Percentiles rank a stretch among this genome's conserved stretches.
These are phyloP conservation scores for Okapia johnstoni DNA, from an alignment of 2,113 vertebrate species.

Conservation along the genomic window DNA sequence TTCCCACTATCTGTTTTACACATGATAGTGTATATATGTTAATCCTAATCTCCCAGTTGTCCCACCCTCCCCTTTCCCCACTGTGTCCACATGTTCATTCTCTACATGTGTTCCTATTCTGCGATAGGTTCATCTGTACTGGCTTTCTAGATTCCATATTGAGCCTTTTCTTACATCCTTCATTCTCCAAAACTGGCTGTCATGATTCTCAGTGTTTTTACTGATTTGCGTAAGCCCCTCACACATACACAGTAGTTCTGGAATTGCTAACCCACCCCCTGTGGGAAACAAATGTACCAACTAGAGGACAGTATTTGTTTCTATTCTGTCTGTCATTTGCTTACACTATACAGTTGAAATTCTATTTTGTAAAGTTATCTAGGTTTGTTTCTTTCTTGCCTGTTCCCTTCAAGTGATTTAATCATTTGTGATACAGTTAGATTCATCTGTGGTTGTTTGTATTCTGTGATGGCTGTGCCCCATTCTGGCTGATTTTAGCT, in stretches of 20 bases:
- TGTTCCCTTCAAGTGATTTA: neutral
- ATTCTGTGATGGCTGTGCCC: too few relatives aligned
- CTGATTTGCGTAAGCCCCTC: neutral
- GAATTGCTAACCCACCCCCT: neutral
- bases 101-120: too few relatives aligned
- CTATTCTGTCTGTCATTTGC: neutral
- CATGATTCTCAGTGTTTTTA: neutral
- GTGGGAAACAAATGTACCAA: neutral
- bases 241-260: neutral
- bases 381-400: neutral
- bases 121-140: too few relatives aligned
- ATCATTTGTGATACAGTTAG: neutral
- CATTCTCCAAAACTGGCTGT: neutral
- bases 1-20: too few relatives aligned
- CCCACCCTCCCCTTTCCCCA: too few relatives aligned
- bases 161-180: neutral
- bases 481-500: accelerated
- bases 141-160: neutral
- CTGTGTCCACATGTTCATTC: too few relatives aligned
- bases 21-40: too few relatives aligned
- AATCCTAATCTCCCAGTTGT: too few relatives aligned
- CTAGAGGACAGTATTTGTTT: neutral
- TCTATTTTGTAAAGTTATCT: neutral
- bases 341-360: neutral
- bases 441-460: too few relatives aligned